Evolutionary conservation across 2,113 vertebrate species (phyloP).

Genomic region (Paraplagusia blochii): DNA sequence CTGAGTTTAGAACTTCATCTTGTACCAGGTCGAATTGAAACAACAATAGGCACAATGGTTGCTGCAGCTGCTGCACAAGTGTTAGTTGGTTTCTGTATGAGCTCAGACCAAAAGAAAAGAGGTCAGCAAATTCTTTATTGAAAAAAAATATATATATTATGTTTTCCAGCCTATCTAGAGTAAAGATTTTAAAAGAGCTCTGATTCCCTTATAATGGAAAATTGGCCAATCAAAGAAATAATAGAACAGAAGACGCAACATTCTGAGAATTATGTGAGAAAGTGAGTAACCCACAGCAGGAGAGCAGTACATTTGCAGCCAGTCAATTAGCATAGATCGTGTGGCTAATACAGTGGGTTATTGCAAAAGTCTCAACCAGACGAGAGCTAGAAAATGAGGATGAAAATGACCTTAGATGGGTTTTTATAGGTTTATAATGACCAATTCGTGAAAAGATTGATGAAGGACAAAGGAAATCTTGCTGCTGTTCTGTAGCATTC

Average conservation of each 20-base stretch:
- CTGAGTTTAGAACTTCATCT: constrained; percentile 6
- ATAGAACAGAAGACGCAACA: not conserved
- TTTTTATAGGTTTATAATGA: too few species aligned
- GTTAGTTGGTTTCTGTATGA: not conserved
- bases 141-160: too few species aligned
- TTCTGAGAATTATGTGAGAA: not conserved
- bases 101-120: not conserved
- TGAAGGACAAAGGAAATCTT: too few species aligned
- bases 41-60: constrained; percentile 4
- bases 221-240: not conserved
- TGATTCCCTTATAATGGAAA: not conserved
- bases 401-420: too few species aligned
- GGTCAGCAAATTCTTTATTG: not conserved
- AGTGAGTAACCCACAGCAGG: not conserved
- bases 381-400: not conserved
- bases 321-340: constrained; percentile 11
- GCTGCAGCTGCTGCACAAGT: not conserved
- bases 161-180: not conserved
- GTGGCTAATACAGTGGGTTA: constrained; percentile 9
- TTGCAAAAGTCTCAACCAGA: constrained; percentile 8
- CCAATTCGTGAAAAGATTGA: too few species aligned
- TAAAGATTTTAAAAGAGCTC: not conserved
- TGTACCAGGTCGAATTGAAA: constrained; percentile 1
- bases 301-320: constrained; percentile 2
- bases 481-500: too few species aligned